phyloP scores from a whole-genome alignment of 2,113 vertebrate genomes.

The Nothobranchius kuhntae region DNA sequence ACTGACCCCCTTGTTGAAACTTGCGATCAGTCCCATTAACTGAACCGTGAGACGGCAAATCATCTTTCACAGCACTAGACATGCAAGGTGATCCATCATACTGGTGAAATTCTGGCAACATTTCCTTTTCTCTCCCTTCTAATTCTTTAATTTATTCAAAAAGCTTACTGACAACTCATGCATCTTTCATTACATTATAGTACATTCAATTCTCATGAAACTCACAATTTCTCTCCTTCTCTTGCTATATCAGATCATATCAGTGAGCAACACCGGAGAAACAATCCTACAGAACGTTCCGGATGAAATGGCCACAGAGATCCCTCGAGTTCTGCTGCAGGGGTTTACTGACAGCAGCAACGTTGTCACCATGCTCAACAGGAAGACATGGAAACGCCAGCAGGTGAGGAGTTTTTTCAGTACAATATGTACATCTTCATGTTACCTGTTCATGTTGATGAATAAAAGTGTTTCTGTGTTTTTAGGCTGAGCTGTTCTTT shows the following conservation, averaged over 20 bases:
- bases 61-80: too few relatives aligned
- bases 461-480: neutral
- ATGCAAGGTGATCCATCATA: too few relatives aligned
- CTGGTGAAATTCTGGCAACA: too few relatives aligned
- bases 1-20: too few relatives aligned
- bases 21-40: too few relatives aligned
- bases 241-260: constrained; percentile 62
- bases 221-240: neutral
- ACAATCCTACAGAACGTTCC: constrained; percentile 69
- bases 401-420: constrained; percentile 59
- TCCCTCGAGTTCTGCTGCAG: constrained; percentile 63
- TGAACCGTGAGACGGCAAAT: too few relatives aligned
- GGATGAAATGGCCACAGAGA: constrained; percentile 57
- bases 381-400: constrained; percentile 68
- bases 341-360: constrained; percentile 9
- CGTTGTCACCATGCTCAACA: constrained; percentile 51
- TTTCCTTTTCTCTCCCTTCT: too few relatives aligned
- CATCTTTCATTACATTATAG: too few relatives aligned
- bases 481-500: constrained; percentile 74
- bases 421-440: neutral
- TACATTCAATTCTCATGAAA: neutral
- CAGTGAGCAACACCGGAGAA: constrained; percentile 27
- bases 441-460: neutral
- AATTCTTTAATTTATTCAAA: too few relatives aligned
- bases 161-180: too few relatives aligned